A percentile compares a stretch with the other conserved stretches of the same genome.
These are phyloP conservation scores for Prosapia bicincta DNA, from an alignment of 2,888 invertebrate genomes.

Conservation along the genomic window DNA sequence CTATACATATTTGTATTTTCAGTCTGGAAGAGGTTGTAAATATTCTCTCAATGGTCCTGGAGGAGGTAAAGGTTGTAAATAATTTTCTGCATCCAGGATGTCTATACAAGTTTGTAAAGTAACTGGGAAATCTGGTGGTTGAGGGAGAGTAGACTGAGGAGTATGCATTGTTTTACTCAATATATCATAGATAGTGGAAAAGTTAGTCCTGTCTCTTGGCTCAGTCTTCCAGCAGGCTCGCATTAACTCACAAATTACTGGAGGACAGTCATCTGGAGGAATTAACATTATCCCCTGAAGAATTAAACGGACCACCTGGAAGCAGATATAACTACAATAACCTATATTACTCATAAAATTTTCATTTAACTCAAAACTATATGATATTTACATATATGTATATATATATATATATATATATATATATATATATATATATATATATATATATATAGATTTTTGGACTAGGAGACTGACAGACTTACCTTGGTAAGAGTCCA, in stretches of 20 bases:
- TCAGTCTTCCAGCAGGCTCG: constrained; percentile 77
- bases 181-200: constrained; percentile 64
- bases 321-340: no score
- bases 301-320: constrained; percentile 69
- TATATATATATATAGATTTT: no score
- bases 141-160: constrained; percentile 32
- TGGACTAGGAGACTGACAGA: no score
- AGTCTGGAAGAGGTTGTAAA: background rate
- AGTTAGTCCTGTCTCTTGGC: constrained; percentile 69
- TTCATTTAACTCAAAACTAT: no score
- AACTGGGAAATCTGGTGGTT: constrained; percentile 34
- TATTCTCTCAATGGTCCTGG: background rate
- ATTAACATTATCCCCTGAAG: constrained; percentile 74
- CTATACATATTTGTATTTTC: background rate
- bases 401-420: no score
- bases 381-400: no score
- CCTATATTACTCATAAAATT: no score
- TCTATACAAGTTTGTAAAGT: constrained; percentile 29
- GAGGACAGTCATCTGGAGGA: constrained; percentile 74
- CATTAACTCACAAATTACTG: constrained; percentile 71
- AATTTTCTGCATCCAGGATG: constrained; percentile 64
- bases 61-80: constrained; percentile 54
- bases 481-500: no score
- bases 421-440: no score
- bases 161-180: constrained; percentile 49